Percentiles rank a stretch among this genome's conserved stretches.
These are phyloP conservation scores for Dascyllus trimaculatus DNA, from an alignment of 2,113 vertebrate genomes.

Conservation along the genomic window DNA sequence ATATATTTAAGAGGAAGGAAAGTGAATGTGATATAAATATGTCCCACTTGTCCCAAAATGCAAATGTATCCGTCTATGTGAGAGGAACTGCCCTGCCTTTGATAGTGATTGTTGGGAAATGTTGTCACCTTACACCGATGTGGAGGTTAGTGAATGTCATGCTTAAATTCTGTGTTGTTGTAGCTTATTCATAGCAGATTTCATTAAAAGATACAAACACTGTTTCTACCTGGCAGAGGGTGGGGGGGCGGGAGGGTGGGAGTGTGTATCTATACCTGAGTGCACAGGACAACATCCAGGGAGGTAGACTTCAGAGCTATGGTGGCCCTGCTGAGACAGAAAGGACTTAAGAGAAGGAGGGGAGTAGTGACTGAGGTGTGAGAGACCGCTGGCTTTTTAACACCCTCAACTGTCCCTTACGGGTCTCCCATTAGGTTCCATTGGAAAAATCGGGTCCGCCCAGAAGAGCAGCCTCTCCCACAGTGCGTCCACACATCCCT, in stretches of 20 bases:
- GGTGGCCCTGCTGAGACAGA: slow-evolving; percentile 76
- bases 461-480: slow-evolving; percentile 92
- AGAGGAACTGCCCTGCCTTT: slow-evolving; percentile 56
- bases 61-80: slow-evolving; percentile 72
- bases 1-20: slow-evolving; percentile 66
- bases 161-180: slow-evolving; percentile 58
- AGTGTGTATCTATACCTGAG: slow-evolving; percentile 16
- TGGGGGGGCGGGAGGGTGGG: slow-evolving; percentile 9
- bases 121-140: slow-evolving; percentile 50
- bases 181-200: slow-evolving; percentile 57
- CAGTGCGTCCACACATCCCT: slow-evolving; percentile 88
- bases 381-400: slow-evolving; percentile 77
- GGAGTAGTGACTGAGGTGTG: slow-evolving; percentile 75
- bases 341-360: slow-evolving; percentile 64
- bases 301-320: slow-evolving; percentile 66
- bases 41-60: slow-evolving; percentile 70
- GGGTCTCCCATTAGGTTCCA: slow-evolving; percentile 93
- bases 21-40: slow-evolving; percentile 72
- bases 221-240: slow-evolving; percentile 49
- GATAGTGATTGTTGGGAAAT: slow-evolving; percentile 54
- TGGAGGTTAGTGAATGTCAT: slow-evolving; percentile 59
- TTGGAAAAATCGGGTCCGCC: slow-evolving; percentile 92
- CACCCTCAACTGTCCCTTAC: slow-evolving; percentile 87
- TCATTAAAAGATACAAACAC: slow-evolving; percentile 19
- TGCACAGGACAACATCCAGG: slow-evolving; percentile 50